Conservation (phyloP, 92 coral and sea anemone species). For the Hydrozoanthus gracilis region DNA sequence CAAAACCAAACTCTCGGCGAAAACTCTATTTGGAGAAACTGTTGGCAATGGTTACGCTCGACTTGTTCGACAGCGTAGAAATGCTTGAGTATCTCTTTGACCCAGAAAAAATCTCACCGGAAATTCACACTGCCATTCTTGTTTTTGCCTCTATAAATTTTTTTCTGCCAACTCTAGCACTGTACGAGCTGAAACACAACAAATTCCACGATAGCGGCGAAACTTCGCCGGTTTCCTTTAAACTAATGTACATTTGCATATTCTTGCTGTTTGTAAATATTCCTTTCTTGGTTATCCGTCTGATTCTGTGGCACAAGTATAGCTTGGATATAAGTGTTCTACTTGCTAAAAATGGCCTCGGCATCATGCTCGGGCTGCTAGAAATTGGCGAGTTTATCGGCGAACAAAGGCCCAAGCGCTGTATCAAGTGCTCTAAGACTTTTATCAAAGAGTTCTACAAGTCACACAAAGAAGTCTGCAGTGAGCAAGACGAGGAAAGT, state of each 20-base stretch:
- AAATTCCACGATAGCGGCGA: slow-evolving; percentile 92
- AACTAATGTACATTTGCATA: slow-evolving; percentile 75
- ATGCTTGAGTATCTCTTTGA: slow-evolving; percentile 90
- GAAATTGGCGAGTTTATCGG: slow-evolving; percentile 88
- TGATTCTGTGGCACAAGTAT: slow-evolving; percentile 75
- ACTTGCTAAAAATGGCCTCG: slow-evolving; percentile 85
- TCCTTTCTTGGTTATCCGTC: slow-evolving; percentile 84
- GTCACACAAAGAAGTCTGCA: slow-evolving; percentile 42
- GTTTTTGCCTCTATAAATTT: slow-evolving; percentile 80
- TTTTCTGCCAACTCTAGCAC: slow-evolving; percentile 85
- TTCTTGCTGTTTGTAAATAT: slow-evolving; percentile 84
- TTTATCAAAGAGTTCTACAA: slow-evolving; percentile 72
- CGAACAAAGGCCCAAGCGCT: slow-evolving; percentile 81
- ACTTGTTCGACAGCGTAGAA: slow-evolving; percentile 92
- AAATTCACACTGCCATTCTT: slow-evolving; percentile 66
- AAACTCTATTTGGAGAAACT: slow-evolving; percentile 87
- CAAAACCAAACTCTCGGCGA: slow-evolving; percentile 74
- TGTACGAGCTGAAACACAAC: slow-evolving; percentile 87
- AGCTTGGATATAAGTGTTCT: slow-evolving; percentile 76
- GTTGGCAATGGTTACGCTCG: slow-evolving; percentile 83
- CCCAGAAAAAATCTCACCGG: slow-evolving; percentile 39
- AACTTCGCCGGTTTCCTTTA: slow-evolving; percentile 79
- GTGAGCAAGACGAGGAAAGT: slow-evolving; percentile 34
- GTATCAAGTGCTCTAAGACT: slow-evolving; percentile 64
- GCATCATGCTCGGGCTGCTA: slow-evolving; percentile 70